These are phyloP conservation scores for Eospalax fontanierii DNA, from an alignment of 2,797 vertebrate genomes.

Conservation along the genomic window DNA sequence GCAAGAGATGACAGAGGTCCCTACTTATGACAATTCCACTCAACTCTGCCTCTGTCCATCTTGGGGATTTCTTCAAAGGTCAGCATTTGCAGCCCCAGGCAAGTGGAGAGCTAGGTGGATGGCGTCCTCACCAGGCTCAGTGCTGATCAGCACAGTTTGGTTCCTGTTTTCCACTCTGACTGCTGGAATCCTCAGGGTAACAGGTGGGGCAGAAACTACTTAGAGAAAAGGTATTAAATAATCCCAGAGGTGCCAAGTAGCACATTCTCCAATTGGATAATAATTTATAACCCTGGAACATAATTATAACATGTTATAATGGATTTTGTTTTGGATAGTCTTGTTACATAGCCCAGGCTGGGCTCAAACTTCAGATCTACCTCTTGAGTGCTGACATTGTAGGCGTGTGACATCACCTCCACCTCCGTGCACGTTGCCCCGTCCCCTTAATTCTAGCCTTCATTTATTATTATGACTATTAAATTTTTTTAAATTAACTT, in stretches of 20 bases:
- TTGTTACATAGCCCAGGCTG: neutral
- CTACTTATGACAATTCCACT: neutral
- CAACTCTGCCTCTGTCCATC: neutral
- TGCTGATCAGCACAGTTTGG: neutral
- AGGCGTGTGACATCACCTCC: neutral
- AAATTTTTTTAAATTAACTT: too few relatives aligned
- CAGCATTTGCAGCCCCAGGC: too few relatives aligned
- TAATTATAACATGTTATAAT: too few relatives aligned
- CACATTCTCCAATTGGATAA: neutral
- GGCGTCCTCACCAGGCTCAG: neutral
- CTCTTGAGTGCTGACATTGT: neutral
- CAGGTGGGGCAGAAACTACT: neutral
- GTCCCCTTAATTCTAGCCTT: neutral
- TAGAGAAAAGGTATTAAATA: neutral
- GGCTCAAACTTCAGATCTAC: neutral
- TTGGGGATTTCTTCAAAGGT: too few relatives aligned
- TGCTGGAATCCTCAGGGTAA: neutral
- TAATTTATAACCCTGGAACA: neutral
- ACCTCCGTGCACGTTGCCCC: neutral
- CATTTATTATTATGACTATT: neutral
- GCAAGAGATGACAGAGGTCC: neutral
- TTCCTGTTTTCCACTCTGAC: neutral
- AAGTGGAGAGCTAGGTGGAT: neutral
- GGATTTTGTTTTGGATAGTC: neutral
- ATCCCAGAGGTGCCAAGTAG: neutral